These are phyloP conservation scores for Bembecia ichneumoniformis DNA, from an alignment of 2,888 invertebrate genomes.

Conservation along the genomic window DNA sequence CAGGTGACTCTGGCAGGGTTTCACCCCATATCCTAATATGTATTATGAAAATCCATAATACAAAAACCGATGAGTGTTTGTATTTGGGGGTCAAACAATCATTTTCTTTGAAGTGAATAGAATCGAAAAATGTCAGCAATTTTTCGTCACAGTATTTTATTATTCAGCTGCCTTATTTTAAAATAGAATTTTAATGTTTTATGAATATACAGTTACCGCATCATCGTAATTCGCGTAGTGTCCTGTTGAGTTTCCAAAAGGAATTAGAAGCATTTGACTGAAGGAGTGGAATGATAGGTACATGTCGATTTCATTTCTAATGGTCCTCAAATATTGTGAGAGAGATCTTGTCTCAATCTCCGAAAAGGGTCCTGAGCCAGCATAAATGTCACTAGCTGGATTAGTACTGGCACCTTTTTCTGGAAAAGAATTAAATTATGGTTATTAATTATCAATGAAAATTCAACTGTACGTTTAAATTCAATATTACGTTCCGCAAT, in stretches of 20 bases:
- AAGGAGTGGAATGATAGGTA: slow-evolving; percentile 78
- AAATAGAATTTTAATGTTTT: not conserved
- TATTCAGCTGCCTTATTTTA: not conserved
- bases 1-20: too few relatives aligned
- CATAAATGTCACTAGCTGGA: slow-evolving; percentile 57
- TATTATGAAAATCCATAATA: too few relatives aligned
- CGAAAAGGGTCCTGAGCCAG: slow-evolving; percentile 68
- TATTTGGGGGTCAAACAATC: too few relatives aligned
- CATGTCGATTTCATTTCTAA: slow-evolving; percentile 34
- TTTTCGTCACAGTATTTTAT: too few relatives aligned
- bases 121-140: too few relatives aligned
- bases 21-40: too few relatives aligned
- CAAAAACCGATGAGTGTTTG: too few relatives aligned
- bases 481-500: not conserved
- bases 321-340: slow-evolving; percentile 28
- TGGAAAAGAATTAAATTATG: slow-evolving; percentile 17
- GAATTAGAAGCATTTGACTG: slow-evolving; percentile 77
- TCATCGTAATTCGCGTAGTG: slow-evolving; percentile 35
- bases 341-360: slow-evolving; percentile 63
- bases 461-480: not conserved
- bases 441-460: too few relatives aligned
- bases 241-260: slow-evolving; percentile 57
- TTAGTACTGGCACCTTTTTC: slow-evolving; percentile 44
- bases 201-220: slow-evolving; percentile 19
- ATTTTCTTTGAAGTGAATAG: too few relatives aligned